Evolutionary conservation across 1,140 invertebrate genomes (phyloP).

Genomic region (Camponotus vicinus): DNA sequence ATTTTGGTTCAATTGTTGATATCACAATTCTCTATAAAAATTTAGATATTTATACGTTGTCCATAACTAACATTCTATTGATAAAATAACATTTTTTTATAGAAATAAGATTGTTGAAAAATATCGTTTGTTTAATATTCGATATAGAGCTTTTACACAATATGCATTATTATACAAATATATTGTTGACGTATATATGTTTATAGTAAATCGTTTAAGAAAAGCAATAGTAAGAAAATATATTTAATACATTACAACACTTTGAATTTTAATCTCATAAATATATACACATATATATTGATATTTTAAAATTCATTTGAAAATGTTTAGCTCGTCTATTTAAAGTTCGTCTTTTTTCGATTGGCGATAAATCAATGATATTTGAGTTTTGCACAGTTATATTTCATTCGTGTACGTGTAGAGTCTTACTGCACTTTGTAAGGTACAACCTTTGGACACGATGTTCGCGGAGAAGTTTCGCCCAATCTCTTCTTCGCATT

Average conservation of each 20-base stretch:
- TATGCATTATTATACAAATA: neutral
- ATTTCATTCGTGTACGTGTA: neutral
- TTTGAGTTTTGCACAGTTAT: constrained; percentile 17
- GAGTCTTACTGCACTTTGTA: neutral
- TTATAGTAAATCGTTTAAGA: neutral
- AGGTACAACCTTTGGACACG: neutral
- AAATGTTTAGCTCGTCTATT: no score
- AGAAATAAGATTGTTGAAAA: neutral
- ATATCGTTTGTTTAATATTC: no score
- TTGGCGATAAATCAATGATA: neutral
- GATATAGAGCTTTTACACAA: neutral
- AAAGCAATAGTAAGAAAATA: neutral
- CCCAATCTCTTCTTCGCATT: constrained; percentile 41
- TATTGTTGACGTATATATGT: neutral
- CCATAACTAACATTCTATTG: neutral
- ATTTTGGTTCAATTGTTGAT: neutral
- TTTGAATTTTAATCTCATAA: no score
- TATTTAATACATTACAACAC: neutral
- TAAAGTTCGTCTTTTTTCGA: neutral
- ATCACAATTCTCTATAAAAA: neutral
- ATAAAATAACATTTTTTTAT: neutral
- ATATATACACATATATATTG: neutral
- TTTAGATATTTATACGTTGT: neutral
- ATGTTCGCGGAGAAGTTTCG: constrained; percentile 20
- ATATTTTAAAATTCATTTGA: no score